Evolutionary conservation across 1,140 invertebrate genomes (phyloP).

Genomic region (Manduca sexta): DNA sequence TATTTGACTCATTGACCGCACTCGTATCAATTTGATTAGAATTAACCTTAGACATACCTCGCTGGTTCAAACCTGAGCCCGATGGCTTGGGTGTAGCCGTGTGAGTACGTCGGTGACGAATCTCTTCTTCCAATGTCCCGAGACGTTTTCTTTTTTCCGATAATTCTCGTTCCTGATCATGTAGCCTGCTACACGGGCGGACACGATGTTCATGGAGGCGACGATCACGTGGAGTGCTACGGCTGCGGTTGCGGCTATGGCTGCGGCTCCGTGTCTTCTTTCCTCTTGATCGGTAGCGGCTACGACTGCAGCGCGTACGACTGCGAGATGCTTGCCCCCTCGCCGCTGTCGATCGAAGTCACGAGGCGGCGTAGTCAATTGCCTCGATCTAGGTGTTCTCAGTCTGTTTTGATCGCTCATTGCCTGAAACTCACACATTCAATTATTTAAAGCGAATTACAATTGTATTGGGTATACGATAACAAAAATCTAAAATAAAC

Average conservation of each 20-base stretch:
- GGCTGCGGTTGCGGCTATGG: neutral
- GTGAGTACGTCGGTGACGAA: neutral
- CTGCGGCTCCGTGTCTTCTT: neutral
- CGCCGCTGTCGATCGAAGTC: neutral
- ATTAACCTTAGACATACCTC: neutral
- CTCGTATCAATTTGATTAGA: neutral
- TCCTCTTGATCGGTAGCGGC: neutral
- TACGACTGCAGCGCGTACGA: neutral
- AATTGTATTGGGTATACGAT: too few relatives aligned
- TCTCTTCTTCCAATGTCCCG: neutral
- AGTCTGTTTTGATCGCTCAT: neutral
- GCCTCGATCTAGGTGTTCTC: neutral
- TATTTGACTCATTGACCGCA: too few relatives aligned
- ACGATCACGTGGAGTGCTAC: neutral
- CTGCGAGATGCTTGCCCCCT: neutral
- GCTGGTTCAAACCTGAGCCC: neutral
- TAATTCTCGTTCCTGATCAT: neutral
- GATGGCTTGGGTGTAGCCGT: too few relatives aligned
- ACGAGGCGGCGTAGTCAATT: neutral
- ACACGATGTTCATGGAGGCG: neutral
- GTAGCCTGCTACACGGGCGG: neutral
- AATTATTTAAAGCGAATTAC: too few relatives aligned
- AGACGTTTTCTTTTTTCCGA: neutral
- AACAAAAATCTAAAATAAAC: too few relatives aligned
- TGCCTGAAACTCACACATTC: neutral